Base-by-base conservation (phyloP, 2,797 vertebrate genomes). In the Paedocypris micromegethes region DNA sequence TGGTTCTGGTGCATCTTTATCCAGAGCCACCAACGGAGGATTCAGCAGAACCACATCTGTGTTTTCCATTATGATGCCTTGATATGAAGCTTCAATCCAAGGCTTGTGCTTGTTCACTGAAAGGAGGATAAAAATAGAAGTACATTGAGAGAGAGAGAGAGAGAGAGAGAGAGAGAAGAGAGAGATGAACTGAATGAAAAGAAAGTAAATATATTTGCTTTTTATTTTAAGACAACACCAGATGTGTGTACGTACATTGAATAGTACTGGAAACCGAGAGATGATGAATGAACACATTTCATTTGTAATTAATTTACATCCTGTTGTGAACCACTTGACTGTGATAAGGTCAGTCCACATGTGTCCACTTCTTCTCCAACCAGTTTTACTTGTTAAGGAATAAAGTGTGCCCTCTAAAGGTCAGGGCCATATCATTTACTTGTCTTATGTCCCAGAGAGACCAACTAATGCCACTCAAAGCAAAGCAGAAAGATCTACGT, bases 91-190 rank as follows among this genome's bases (percentile, higher is more conserved):
- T 89, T 98, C 96, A 47, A 98, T 97, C 96, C 96, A 98, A 0
- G 96, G 96, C 76, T 98, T 98, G 84, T 98, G 96, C 78, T 97
- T 98, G 78, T 98, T 98, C 76, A 97, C 96, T 98, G 7, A 61
- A 23, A 46, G 6, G 59, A 46, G 8, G 4, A 9, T 4, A 8
- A 40, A 38, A 46, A 44, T 3, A 8, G 47, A 41, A 5, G 3
- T 1, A 47, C 23, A 23, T 23, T 23, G 7, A 61, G 38, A 46
- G 8, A 63, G 43, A 9, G 4, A 9, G 4, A 8, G 44, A 38
- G 42, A 44, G 3, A 8, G 47, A 41, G 7, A 3, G 2, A 47
- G 23, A 23, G 23, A 23, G 23, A 23, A 23, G 23, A 23, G 23
- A 23, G 23, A 23, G 23, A 23, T 23, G 23, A 23, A 23, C 23